phyloP scores from a whole-genome alignment of 2,888 invertebrate genomes.

The Rhingia rostrata region DNA sequence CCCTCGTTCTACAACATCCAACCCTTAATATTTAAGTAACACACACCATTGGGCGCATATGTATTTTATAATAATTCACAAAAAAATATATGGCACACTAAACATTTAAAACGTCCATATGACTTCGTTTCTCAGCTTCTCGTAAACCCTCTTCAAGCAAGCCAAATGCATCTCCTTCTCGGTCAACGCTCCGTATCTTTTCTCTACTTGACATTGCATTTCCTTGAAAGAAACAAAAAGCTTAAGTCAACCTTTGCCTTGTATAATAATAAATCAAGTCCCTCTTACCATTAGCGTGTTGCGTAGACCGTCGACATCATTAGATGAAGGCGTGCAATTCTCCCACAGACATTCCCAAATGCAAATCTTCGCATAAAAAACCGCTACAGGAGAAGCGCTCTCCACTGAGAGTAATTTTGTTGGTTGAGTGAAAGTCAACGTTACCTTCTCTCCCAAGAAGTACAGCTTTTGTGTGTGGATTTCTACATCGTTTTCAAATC shows the following conservation, averaged over 20 bases:
- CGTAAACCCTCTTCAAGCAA: conserved; percentile 77
- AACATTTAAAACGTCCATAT: conserved; percentile 55
- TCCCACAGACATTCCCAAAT: conserved; percentile 47
- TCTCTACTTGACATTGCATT: conserved; percentile 78
- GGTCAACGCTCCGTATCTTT: conserved; percentile 75
- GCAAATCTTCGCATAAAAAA: conserved; percentile 57
- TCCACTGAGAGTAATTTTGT: conserved; percentile 19
- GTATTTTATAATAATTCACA: neutral
- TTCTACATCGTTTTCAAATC: conserved; percentile 19
- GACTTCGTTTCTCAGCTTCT: conserved; percentile 76
- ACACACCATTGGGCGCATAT: too few species aligned
- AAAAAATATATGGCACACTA: neutral
- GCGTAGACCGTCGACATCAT: conserved; percentile 6
- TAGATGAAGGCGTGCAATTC: conserved; percentile 8
- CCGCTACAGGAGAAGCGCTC: conserved; percentile 38
- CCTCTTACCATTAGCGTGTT: conserved; percentile 27
- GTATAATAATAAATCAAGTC: neutral
- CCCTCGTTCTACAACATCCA: too few species aligned
- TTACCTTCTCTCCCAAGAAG: conserved; percentile 51
- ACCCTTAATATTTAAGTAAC: too few species aligned
- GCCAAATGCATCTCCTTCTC: conserved; percentile 75
- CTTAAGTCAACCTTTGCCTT: neutral
- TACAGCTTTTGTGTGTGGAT: conserved; percentile 23
- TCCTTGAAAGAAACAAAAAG: conserved; percentile 75
- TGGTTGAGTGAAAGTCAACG: conserved; percentile 18